These are phyloP conservation scores for Asarcornis scutulata DNA, from an alignment of 2,113 vertebrate genomes.

Conservation along the genomic window DNA sequence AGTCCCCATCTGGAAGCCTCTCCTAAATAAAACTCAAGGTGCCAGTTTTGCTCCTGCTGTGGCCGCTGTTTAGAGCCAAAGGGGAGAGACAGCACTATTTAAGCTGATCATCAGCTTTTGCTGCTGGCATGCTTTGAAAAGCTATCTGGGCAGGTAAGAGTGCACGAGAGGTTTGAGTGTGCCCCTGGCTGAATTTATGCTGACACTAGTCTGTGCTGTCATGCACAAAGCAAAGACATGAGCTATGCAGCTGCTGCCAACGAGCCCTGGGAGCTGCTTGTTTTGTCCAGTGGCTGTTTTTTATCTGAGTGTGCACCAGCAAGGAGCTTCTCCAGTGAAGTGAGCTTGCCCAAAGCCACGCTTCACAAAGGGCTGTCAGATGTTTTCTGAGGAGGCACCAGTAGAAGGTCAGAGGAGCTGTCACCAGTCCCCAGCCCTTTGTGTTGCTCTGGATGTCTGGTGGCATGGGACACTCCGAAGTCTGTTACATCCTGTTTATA, in stretches of 20 bases:
- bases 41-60: background rate
- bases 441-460: background rate
- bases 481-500: background rate
- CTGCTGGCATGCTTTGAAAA: slow-evolving; percentile 22
- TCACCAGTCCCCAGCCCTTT: background rate
- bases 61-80: background rate
- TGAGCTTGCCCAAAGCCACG: background rate
- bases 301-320: background rate
- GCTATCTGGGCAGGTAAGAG: background rate
- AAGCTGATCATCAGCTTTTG: slow-evolving; percentile 49
- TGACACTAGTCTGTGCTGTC: background rate
- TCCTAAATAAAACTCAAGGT: background rate
- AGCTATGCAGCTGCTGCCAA: slow-evolving; percentile 27
- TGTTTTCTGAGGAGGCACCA: background rate
- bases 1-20: background rate
- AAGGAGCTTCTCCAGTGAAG: background rate
- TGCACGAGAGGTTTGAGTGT: background rate
- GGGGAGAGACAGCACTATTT: background rate
- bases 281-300: background rate
- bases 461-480: background rate
- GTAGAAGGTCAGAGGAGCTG: background rate
- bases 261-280: background rate
- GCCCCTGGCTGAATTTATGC: slow-evolving; percentile 19
- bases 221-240: background rate
- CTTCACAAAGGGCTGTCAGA: background rate